phyloP scores from a whole-genome alignment of 2,113 vertebrate genomes.

The Geococcyx californianus region DNA sequence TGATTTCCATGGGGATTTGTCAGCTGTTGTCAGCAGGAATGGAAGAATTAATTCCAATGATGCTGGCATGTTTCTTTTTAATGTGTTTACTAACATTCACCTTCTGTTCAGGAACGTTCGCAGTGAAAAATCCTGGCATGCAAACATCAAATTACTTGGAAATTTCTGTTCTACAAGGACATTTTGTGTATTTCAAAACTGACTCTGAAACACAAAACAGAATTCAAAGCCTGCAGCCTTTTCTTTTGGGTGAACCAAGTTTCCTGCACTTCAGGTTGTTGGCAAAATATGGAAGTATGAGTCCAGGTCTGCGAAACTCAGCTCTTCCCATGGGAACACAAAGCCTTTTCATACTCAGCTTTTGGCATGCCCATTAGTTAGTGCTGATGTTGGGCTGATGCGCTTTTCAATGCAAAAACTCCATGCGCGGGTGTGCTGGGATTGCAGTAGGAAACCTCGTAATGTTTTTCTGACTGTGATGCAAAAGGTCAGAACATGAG shows the following conservation, averaged over 20 bases:
- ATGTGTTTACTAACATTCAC: background rate
- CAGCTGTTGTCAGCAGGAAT: background rate
- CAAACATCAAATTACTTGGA: background rate
- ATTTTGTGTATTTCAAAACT: background rate
- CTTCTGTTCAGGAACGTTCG: background rate
- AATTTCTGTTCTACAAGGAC: background rate
- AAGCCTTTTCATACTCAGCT: background rate
- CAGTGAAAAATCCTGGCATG: background rate
- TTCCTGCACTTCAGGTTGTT: background rate
- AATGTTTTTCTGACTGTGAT: background rate
- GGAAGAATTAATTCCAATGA: background rate
- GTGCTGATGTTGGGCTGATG: background rate
- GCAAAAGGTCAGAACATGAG: background rate
- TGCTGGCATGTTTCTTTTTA: background rate
- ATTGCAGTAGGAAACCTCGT: background rate
- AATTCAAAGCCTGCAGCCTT: background rate
- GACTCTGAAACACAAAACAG: background rate
- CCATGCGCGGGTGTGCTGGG: background rate
- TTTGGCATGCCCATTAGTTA: background rate
- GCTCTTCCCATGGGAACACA: background rate
- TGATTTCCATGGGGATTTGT: background rate
- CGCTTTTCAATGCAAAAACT: background rate
- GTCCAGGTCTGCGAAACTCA: fast-evolving
- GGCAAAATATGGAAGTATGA: background rate
- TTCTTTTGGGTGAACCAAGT: background rate